Percentiles rank a stretch among this genome's conserved stretches.
Conservation (phyloP, 2,113 vertebrate species). For the Oryzias melastigma region DNA sequence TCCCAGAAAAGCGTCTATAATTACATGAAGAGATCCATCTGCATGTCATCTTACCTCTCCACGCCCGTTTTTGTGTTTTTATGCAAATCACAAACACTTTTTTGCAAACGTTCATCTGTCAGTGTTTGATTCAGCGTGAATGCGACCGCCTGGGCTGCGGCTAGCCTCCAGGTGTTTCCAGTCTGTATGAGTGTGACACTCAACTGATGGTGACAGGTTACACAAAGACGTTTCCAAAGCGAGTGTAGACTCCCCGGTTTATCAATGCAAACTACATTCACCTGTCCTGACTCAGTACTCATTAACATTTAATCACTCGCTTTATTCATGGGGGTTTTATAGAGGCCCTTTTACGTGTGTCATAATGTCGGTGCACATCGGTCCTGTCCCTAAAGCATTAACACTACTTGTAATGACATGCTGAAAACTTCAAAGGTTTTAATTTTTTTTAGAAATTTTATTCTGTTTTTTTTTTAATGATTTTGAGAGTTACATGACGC, state of each 20-base stretch:
- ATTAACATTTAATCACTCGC: conserved; percentile 48
- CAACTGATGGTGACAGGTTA: conserved; percentile 34
- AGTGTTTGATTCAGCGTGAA: conserved; percentile 51
- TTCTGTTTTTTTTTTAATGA: too few relatives aligned
- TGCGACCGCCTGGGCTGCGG: conserved; percentile 33
- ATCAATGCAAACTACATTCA: conserved; percentile 51
- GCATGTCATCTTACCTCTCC: conserved; percentile 27
- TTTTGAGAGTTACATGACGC: background rate
- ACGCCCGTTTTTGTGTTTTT: background rate
- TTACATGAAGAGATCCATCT: conserved; percentile 29
- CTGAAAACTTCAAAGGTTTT: too few relatives aligned
- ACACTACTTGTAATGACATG: too few relatives aligned
- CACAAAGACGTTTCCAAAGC: conserved; percentile 43
- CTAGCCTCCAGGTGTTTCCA: conserved; percentile 59
- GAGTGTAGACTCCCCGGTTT: conserved; percentile 41
- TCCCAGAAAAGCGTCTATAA: conserved; percentile 46
- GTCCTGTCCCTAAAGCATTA: too few relatives aligned
- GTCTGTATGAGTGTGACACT: conserved; percentile 37
- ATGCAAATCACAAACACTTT: conserved; percentile 44
- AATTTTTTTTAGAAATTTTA: too few relatives aligned
- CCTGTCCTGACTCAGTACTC: conserved; percentile 21
- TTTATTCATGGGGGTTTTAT: conserved; percentile 13
- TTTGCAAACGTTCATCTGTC: conserved; percentile 46
- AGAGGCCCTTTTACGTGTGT: too few relatives aligned
- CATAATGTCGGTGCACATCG: too few relatives aligned